A percentile compares a stretch with the other conserved stretches of the same genome.
These are phyloP conservation scores for Enoplosus armatus DNA, from an alignment of 2,797 vertebrate genomes.

Conservation along the genomic window DNA sequence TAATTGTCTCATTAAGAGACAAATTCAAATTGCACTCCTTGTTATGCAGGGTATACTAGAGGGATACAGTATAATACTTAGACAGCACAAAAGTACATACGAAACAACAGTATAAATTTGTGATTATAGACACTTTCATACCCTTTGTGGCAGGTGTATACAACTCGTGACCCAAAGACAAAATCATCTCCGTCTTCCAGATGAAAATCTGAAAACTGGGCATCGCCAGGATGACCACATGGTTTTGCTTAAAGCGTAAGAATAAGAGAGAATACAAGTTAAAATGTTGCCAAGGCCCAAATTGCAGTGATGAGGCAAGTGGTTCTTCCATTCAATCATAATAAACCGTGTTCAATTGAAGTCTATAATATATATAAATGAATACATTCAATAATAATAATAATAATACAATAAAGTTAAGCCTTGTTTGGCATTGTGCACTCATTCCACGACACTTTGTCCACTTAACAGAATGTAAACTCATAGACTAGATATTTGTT, in stretches of 20 bases:
- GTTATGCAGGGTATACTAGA: background rate
- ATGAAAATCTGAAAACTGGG: slow-evolving; percentile 74
- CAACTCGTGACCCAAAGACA: slow-evolving; percentile 81
- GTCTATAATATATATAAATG: background rate
- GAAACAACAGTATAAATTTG: background rate
- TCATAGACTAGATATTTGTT: background rate
- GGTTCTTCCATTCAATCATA: background rate
- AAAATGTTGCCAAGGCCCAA: background rate
- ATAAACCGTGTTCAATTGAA: background rate
- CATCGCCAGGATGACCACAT: slow-evolving; percentile 83
- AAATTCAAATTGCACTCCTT: background rate
- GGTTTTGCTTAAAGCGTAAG: slow-evolving; percentile 68
- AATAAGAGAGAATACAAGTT: slow-evolving; percentile 8
- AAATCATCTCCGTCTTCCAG: slow-evolving; percentile 71
- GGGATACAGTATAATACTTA: background rate
- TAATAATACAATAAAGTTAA: background rate
- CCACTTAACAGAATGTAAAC: background rate
- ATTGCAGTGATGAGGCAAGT: background rate
- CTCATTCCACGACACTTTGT: background rate
- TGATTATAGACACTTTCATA: slow-evolving; percentile 42
- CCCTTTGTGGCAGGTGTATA: slow-evolving; percentile 81
- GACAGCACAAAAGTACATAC: background rate
- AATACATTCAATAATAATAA: background rate
- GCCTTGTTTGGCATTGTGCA: background rate
- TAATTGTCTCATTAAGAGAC: background rate